Evolutionary conservation across 2,113 vertebrate species (phyloP), one percentile per base, ranked within the genome.

Genomic region (Lota lota): DNA sequence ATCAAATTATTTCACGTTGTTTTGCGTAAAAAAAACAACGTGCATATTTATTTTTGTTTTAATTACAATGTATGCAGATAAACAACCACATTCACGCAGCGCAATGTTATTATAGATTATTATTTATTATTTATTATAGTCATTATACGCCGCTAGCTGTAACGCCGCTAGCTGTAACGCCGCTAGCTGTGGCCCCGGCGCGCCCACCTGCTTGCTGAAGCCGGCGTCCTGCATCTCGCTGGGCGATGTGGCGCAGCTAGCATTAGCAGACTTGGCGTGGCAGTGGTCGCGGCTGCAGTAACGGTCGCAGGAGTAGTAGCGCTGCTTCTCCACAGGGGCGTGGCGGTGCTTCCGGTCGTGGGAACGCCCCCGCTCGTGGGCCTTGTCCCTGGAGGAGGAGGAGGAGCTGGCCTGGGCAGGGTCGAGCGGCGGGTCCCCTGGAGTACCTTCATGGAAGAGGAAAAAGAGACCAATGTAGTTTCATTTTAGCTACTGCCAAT

Each of bases 271-370:
- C 73, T 94, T 95, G 82, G 91, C 88, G 65, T 92, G 93, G n/a
- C 89, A 91, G 51, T 90, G 93, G 65, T 97, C 96, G 15, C 95
- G 91, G 88, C 95, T 92, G 83, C 95, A 93, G 0, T 95, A 98
- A 80, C 96, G 95, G 79, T 99, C 95, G 0, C 97, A 99, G 50
- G 97, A 99, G 83, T 97, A 99, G 89, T 97, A 98, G 20, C 96
- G 95, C 70, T 99, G 97, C 85, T 97, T 98, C 72, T 98, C 95
- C 0, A 91, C 90, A 0, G 95, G 94, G 0, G 95, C 95, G 3
- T 95, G 94, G 1, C 95, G 95, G 20, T 96, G 94, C 78, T 94
- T 96, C 85, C 95, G 93, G 82, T 99, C 95, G 33, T 98, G 96
- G 70, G 97, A 98, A 57, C 97, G 92, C 5, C 97, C 97, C 0